Base-by-base conservation (phyloP, 2,797 vertebrate genomes). In the Neoniphon sammara region DNA sequence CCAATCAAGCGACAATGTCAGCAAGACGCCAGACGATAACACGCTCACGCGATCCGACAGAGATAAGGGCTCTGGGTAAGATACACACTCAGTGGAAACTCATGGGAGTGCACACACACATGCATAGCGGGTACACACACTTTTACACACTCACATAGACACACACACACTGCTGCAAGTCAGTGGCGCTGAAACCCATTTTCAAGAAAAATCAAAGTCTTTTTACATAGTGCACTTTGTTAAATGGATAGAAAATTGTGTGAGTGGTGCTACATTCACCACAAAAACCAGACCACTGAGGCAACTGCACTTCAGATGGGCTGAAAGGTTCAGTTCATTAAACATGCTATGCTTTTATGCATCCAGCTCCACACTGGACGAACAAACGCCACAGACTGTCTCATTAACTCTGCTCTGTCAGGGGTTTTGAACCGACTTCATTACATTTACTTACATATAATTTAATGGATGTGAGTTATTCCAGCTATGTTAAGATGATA, bases 1-100 rank as follows among this genome's bases (percentile, higher is more conserved):
- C 83, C 93, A 94, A 69, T 97, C 96, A 17, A 96, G 89, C 42
- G 92, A 94, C 70, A 90, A 94, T 83, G 91, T 96, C 84, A 92
- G 91, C 84, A 92, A 91, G 81, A 55, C 91, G 1, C 74, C 92
- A 1, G 92, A 93, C 61, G 84, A 86, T 7, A 82, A 89, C 46
- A 55, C 89, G 0, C 76, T 93, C 63, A 70, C 83, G 52, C 84
- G 80, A 4, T 88, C 94, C 2, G 92, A 93, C 80, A 91, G 92
- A 39, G 92, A 91, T 0, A 82, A 87, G 71, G 93, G 93, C 65
- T 87, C 87, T 44, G 93, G 94, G 94, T 95, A 91, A 91, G 91
- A 65, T 36, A 31, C 47, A 10, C 8, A 21, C 36, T 14, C 53
- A 53, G 6, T 31, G 30, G 3, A 3, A 8, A 30, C 49, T 46